Percentiles rank a stretch among this genome's conserved stretches.
Evolutionary conservation across 2,888 invertebrate species (phyloP).

Genomic region (Ichneumoninae sp.): DNA sequence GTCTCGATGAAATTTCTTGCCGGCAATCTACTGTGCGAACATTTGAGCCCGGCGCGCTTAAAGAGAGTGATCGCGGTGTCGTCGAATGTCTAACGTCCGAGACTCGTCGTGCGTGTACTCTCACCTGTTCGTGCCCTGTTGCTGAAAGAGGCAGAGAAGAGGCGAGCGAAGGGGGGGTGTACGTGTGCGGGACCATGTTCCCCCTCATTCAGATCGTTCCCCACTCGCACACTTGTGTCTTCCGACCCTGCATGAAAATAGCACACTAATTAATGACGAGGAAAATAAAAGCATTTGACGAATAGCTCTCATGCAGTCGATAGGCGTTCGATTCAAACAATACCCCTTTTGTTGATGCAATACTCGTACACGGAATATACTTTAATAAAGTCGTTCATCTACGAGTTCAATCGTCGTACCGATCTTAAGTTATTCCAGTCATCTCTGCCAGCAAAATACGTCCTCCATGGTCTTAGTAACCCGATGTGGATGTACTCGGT

Average conservation of each 20-base stretch:
- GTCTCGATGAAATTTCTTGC: neutral
- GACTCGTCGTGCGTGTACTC: slow-evolving; percentile 18
- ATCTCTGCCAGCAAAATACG: neutral
- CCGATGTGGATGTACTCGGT: no score
- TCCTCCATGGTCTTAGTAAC: neutral
- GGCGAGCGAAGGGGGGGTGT: slow-evolving; percentile 28
- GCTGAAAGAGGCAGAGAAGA: slow-evolving; percentile 18
- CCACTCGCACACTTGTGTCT: neutral
- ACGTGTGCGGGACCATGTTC: neutral
- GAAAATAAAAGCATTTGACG: neutral
- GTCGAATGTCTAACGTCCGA: slow-evolving; percentile 4
- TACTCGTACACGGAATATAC: neutral
- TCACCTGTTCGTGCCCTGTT: slow-evolving; percentile 39
- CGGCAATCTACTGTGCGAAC: slow-evolving; percentile 3
- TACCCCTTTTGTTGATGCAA: neutral
- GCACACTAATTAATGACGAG: neutral
- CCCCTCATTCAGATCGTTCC: neutral
- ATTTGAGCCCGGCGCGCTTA: slow-evolving; percentile 28
- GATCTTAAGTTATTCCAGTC: neutral
- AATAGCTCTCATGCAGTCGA: neutral
- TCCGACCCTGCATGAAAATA: neutral
- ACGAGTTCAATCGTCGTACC: neutral
- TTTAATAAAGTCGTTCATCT: no score
- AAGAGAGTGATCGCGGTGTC: slow-evolving; percentile 36
- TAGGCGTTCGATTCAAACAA: neutral